phyloP scores from a whole-genome alignment of 92 coral and sea anemone genomes.

The Parazoanthus swiftii region DNA sequence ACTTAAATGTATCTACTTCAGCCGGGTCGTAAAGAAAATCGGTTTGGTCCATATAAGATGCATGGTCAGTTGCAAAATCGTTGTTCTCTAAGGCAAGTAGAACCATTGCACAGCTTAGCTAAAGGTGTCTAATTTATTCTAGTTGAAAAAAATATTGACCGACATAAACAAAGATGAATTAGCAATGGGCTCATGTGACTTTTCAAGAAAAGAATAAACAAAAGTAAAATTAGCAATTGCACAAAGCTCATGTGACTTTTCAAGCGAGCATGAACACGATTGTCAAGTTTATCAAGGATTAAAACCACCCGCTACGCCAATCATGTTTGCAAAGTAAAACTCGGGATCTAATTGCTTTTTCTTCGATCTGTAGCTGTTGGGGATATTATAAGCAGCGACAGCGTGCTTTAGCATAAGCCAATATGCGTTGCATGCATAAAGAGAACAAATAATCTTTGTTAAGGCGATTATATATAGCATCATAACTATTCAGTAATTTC shows the following conservation, averaged over 20 bases:
- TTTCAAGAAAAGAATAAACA: background rate
- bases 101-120: background rate
- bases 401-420: background rate
- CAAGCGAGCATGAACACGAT: background rate
- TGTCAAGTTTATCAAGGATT: background rate
- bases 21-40: background rate
- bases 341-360: background rate
- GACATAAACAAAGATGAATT: constrained; percentile 21
- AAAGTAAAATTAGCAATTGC: background rate
- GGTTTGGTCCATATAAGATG: background rate
- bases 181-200: constrained; percentile 31
- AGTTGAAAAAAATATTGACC: constrained; percentile 30
- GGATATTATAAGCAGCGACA: background rate
- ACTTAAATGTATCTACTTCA: background rate
- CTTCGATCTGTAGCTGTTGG: background rate
- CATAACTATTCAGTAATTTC: too few relatives aligned
- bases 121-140: constrained; percentile 24
- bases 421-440: background rate
- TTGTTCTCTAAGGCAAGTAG: background rate
- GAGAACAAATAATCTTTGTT: background rate
- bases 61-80: background rate
- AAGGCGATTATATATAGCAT: background rate
- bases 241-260: constrained; percentile 11
- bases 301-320: background rate
- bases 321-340: background rate